phyloP scores from a whole-genome alignment of 92 coral and sea anemone species.

The Zoanthus gigantus region DNA sequence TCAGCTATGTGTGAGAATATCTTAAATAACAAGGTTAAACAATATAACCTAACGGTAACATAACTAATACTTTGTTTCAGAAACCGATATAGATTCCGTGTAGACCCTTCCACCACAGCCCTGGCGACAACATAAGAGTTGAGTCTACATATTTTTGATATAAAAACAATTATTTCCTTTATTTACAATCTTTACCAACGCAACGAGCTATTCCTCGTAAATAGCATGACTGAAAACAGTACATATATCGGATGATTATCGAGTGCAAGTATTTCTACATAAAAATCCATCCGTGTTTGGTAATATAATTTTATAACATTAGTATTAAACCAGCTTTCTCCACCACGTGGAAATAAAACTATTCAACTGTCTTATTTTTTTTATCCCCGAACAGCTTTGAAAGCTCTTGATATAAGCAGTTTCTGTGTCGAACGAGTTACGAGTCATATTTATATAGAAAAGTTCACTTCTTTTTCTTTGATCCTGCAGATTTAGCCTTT shows the following conservation, averaged over 20 bases:
- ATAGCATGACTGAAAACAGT: background rate
- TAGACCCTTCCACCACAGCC: too few species aligned
- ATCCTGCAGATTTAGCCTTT: conserved; percentile 6
- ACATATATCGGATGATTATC: background rate
- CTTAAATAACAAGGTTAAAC: too few species aligned
- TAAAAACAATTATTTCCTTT: conserved; percentile 1
- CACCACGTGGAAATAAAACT: conserved; percentile 2
- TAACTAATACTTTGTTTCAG: too few species aligned
- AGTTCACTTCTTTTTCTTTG: conserved; percentile 52
- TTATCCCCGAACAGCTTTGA: background rate
- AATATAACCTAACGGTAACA: too few species aligned
- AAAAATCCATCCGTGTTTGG: background rate
- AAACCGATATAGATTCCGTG: too few species aligned
- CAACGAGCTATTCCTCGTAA: conserved; percentile 21
- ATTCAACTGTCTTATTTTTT: background rate
- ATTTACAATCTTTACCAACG: conserved; percentile 3
- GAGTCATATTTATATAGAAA: too few species aligned
- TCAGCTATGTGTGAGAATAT: too few species aligned
- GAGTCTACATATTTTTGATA: background rate
- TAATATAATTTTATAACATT: background rate
- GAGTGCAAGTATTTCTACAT: background rate
- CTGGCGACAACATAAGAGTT: too few species aligned
- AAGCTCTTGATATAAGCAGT: background rate
- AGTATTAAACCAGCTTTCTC: background rate
- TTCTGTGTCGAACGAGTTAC: background rate